Percentiles rank a stretch among this genome's conserved stretches.
phyloP scores from a whole-genome alignment of 2,113 vertebrate species.

The Leptobrachium ailaonicum region DNA sequence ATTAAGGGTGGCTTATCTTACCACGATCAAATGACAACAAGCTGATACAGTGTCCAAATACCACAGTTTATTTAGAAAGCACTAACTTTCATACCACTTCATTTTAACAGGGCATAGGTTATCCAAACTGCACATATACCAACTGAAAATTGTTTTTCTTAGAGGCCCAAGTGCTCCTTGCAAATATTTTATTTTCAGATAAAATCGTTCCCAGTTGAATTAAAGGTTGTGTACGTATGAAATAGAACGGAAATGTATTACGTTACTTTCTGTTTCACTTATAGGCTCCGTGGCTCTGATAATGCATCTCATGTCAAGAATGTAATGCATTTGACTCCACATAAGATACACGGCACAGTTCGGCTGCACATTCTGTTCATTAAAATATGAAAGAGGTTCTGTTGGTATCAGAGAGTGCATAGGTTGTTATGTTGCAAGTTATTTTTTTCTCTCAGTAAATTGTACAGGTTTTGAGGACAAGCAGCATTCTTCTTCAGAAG shows the following conservation, averaged over 20 bases:
- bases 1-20: neutral
- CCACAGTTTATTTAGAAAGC: slow-evolving; percentile 27
- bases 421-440: neutral
- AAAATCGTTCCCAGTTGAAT: slow-evolving; percentile 15
- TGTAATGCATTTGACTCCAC: slow-evolving; percentile 4
- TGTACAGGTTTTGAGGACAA: neutral
- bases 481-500: neutral
- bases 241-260: neutral
- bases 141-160: slow-evolving; percentile 8
- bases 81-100: slow-evolving; percentile 33
- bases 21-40: slow-evolving; percentile 3
- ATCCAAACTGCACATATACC: slow-evolving; percentile 19
- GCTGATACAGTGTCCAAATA: slow-evolving; percentile 17
- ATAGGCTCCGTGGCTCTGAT: neutral
- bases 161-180: neutral
- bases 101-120: slow-evolving; percentile 21
- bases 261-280: neutral
- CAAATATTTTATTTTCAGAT: slow-evolving; percentile 33
- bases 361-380: neutral
- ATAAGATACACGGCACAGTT: neutral
- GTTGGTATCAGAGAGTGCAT: neutral
- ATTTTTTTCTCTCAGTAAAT: neutral
- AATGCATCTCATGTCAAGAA: neutral
- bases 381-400: neutral
- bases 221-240: slow-evolving; percentile 9